Evolutionary conservation across 2,888 invertebrate species (phyloP).

Genomic region (Cyclophora albipunctata): DNA sequence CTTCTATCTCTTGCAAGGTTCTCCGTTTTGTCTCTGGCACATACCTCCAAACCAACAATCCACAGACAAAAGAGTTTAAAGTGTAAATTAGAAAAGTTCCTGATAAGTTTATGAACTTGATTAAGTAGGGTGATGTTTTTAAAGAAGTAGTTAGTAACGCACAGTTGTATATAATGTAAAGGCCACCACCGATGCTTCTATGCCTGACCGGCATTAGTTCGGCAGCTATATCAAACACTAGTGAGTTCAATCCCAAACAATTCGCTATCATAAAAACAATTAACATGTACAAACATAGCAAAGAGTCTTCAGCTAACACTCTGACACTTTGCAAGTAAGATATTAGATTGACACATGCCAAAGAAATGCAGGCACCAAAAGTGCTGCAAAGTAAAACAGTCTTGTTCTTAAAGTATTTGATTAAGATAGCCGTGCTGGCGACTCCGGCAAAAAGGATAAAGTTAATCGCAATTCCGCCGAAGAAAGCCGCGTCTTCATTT

Average conservation of each 20-base stretch:
- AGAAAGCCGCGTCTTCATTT: conserved; percentile 11
- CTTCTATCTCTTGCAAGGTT: conserved; percentile 14
- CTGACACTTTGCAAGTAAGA: conserved; percentile 9
- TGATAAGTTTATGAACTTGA: conserved; percentile 11
- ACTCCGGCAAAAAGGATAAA: conserved; percentile 9
- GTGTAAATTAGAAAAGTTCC: conserved; percentile 13
- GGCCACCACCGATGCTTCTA: conserved; percentile 13
- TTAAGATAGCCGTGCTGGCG: conserved; percentile 4
- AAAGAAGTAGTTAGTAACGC: conserved; percentile 11
- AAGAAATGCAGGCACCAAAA: conserved; percentile 2
- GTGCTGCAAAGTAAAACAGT: conserved; percentile 11
- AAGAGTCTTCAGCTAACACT: conserved; percentile 6
- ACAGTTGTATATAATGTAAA: conserved; percentile 13
- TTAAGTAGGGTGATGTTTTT: conserved; percentile 15
- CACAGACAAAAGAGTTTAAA: conserved; percentile 4
- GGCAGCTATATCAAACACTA: conserved; percentile 7
- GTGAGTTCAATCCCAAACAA: conserved; percentile 6
- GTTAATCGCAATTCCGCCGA: conserved; percentile 7
- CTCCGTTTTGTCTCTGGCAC: conserved; percentile 17
- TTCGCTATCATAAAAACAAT: conserved; percentile 5
- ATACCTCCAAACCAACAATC: conserved; percentile 8
- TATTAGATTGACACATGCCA: background rate
- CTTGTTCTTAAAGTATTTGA: conserved; percentile 18
- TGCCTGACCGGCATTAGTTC: conserved; percentile 20
- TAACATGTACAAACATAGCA: conserved; percentile 6